Conservation (phyloP, 2,797 vertebrate species). For the Sebastiscus tertius region DNA sequence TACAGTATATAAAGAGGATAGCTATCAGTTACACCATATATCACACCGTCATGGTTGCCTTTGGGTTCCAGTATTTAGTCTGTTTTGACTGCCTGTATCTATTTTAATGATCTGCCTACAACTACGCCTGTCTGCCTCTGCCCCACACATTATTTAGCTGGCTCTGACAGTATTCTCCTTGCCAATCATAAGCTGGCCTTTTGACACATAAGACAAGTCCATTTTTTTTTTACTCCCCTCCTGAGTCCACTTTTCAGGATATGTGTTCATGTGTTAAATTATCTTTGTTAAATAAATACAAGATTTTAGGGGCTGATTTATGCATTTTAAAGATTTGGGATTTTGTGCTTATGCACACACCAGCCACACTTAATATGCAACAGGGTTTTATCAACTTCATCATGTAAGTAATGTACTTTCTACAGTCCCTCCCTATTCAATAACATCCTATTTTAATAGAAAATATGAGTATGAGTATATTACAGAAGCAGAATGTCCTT, state of each 20-base stretch:
- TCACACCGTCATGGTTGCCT: not conserved
- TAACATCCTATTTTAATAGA: not conserved
- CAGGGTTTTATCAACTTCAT: not conserved
- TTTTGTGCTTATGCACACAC: not conserved
- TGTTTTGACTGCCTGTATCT: not conserved
- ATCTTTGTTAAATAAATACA: not conserved
- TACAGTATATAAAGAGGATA: not conserved
- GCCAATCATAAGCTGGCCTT: not conserved
- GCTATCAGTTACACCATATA: constrained; percentile 13
- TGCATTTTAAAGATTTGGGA: not conserved
- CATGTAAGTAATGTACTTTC: not conserved
- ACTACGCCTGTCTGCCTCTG: not conserved
- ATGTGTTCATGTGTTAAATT: not conserved
- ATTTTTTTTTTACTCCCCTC: not conserved
- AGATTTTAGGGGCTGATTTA: not conserved
- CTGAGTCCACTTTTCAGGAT: not conserved
- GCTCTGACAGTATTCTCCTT: not conserved
- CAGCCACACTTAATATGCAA: not conserved
- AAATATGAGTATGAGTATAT: not conserved
- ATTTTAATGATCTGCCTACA: not conserved
- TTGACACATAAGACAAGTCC: not conserved
- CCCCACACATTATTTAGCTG: not conserved
- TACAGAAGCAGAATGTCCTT: not conserved
- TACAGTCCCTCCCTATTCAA: not conserved
- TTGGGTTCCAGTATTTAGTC: not conserved